Percentiles rank a stretch among this genome's conserved stretches.
Evolutionary conservation across 2,797 vertebrate genomes (phyloP).

Genomic region (Pangasius mekongensis): DNA sequence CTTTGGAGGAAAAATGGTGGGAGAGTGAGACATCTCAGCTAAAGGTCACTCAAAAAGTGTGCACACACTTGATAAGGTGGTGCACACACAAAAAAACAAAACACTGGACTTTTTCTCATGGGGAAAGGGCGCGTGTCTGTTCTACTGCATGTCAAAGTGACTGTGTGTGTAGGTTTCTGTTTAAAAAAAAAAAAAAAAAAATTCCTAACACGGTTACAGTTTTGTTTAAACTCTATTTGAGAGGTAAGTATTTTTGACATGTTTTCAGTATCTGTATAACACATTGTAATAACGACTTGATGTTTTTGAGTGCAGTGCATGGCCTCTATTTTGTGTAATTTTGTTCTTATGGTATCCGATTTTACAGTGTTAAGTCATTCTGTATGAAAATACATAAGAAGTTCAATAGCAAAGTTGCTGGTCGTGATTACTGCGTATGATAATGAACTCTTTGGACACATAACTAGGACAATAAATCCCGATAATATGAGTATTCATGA

Average conservation of each 20-base stretch:
- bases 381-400: constrained; percentile 61
- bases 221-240: constrained; percentile 58
- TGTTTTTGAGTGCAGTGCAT: constrained; percentile 59
- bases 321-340: constrained; percentile 59
- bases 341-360: constrained; percentile 50
- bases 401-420: constrained; percentile 9
- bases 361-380: constrained; percentile 65
- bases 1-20: neutral
- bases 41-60: constrained; percentile 52
- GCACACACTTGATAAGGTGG: constrained; percentile 41
- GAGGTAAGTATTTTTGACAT: constrained; percentile 64
- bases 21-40: constrained; percentile 20
- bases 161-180: constrained; percentile 55
- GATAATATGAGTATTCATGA: neutral
- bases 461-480: neutral
- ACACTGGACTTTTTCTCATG: constrained; percentile 35
- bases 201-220: constrained; percentile 29
- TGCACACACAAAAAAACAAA: neutral
- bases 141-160: constrained; percentile 74
- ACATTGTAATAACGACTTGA: constrained; percentile 54
- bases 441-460: neutral
- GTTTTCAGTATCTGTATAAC: constrained; percentile 55
- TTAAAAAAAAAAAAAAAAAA: constrained; percentile 45
- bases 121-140: constrained; percentile 57
- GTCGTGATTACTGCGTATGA: constrained; percentile 10